A percentile compares a stretch with the other conserved stretches of the same genome.
Conservation (phyloP, 2,888 invertebrate genomes). For the Lissocephala sabroskyi region DNA sequence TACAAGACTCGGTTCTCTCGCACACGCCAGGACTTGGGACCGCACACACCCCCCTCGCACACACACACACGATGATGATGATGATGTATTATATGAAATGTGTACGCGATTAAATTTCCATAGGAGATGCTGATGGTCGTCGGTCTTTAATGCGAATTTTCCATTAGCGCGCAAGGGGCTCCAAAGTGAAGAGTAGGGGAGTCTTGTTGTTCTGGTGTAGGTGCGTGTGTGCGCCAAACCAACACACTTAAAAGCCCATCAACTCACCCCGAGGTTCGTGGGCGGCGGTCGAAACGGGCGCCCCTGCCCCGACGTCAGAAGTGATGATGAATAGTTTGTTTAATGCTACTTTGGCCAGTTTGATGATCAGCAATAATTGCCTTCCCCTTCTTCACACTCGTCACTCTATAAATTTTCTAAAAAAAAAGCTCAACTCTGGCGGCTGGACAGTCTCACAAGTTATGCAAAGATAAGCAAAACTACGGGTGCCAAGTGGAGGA, state of each 20-base stretch:
- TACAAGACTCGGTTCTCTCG: constrained; percentile 26
- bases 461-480: constrained; percentile 68
- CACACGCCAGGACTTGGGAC: too few relatives aligned
- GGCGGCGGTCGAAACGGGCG: constrained; percentile 39
- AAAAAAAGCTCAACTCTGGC: too few relatives aligned
- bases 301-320: constrained; percentile 42
- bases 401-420: too few relatives aligned
- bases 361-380: constrained; percentile 50
- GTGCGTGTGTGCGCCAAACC: too few relatives aligned
- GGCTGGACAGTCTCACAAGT: constrained; percentile 52
- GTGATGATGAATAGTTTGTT: constrained; percentile 65
- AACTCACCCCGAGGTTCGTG: constrained; percentile 12
- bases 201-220: too few relatives aligned
- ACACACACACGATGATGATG: constrained; percentile 34
- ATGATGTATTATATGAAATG: constrained; percentile 65
- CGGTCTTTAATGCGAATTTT: constrained; percentile 65
- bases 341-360: constrained; percentile 61
- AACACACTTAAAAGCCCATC: constrained; percentile 47
- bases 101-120: constrained; percentile 65
- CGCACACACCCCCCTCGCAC: constrained; percentile 16
- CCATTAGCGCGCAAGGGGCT: constrained; percentile 43
- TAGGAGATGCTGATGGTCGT: too few relatives aligned
- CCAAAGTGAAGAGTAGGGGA: too few relatives aligned
- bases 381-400: too few relatives aligned
- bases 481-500: constrained; percentile 36